Base-by-base conservation (phyloP, 2,888 invertebrate genomes). In the Epistrophe eligans region DNA sequence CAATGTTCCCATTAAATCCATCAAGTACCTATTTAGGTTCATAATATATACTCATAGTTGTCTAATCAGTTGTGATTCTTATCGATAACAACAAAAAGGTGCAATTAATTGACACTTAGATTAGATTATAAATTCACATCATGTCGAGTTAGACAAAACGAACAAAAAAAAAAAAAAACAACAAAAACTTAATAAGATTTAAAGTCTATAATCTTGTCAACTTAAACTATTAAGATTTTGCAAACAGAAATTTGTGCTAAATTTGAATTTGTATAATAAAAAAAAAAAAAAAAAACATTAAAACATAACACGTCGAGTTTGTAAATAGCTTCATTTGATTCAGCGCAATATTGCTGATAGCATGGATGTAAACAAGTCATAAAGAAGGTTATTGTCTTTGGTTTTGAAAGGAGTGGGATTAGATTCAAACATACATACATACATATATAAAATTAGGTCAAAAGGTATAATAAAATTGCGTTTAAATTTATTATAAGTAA, bases 91-190 rank as follows among this genome's bases (percentile, higher is more conserved):
- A 24, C 50, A 66, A 50, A 77, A 50, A 66, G 17, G 48, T 72
- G 77, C 77, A 72, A 50, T 66, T 82, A 82, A 72, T 77, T 72
- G 82, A 77, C 82, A 72, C 64, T 43, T 48, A 19, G 82, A 82
- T 82, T 50, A 82, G 82, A 82, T 82, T 38, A 35, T 32, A 15
- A 10, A 55, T 28, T 10, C 28, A 58, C 71, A 32, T 7, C 32
- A 32, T 32, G 32, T 32, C 7, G 32, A 32, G 32, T 32, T 32
- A 32, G 32, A 5, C 32, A 32, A 2, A 28, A 28, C n/a, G 3
- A 28, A 28, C 28, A 28, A 28, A 2, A 28, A 28, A 28, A 28
- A 28, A 32, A 32, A 32, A 32, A 4, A 32, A 32, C 32, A 32
- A 32, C 32, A 32, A 32, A 2, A 32, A 32, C 24, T 24, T 24